Evolutionary conservation across 1,140 invertebrate species (phyloP).

Genomic region (Dinoponera quadriceps): DNA sequence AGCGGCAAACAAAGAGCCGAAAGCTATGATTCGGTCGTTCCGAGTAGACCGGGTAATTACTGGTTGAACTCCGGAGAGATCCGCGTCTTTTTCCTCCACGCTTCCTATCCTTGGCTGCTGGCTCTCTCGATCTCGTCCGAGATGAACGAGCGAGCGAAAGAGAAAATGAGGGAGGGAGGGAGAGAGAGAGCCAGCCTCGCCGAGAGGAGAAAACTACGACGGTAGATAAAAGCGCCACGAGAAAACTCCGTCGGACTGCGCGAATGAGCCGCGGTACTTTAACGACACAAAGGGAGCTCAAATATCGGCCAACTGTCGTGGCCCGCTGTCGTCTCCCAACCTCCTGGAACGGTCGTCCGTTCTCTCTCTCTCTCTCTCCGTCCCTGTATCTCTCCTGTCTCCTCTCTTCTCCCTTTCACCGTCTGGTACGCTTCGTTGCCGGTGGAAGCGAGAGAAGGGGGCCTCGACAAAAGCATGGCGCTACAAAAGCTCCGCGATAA

Average conservation of each 20-base stretch:
- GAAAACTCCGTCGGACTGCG: conserved; percentile 68
- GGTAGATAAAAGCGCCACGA: conserved; percentile 71
- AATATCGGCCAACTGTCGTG: conserved; percentile 79
- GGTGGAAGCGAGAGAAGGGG: conserved; percentile 29
- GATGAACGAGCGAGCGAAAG: conserved; percentile 37
- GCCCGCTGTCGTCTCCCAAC: conserved; percentile 66
- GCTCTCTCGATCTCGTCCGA: conserved; percentile 56
- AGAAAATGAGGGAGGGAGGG: no score
- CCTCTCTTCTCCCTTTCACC: conserved; percentile 24
- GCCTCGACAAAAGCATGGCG: conserved; percentile 69
- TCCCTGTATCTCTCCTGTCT: conserved; percentile 61
- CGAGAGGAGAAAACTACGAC: conserved; percentile 49
- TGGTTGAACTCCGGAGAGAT: conserved; percentile 62
- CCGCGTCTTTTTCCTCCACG: conserved; percentile 60
- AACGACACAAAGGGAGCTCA: conserved; percentile 76
- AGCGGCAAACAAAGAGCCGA: conserved; percentile 67
- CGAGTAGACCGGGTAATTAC: conserved; percentile 74
- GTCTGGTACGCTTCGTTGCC: conserved; percentile 52
- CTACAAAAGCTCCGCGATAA: conserved; percentile 78
- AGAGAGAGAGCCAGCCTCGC: background rate
- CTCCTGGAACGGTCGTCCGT: conserved; percentile 56
- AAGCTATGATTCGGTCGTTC: conserved; percentile 70
- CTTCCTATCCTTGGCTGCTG: conserved; percentile 5
- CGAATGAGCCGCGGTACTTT: conserved; percentile 74
- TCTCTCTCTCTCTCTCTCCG: conserved; percentile 64